Evolutionary conservation across 1,140 invertebrate species (phyloP), one percentile per base, ranked within the genome.

Genomic region (Panagrolaimus sp.): DNA sequence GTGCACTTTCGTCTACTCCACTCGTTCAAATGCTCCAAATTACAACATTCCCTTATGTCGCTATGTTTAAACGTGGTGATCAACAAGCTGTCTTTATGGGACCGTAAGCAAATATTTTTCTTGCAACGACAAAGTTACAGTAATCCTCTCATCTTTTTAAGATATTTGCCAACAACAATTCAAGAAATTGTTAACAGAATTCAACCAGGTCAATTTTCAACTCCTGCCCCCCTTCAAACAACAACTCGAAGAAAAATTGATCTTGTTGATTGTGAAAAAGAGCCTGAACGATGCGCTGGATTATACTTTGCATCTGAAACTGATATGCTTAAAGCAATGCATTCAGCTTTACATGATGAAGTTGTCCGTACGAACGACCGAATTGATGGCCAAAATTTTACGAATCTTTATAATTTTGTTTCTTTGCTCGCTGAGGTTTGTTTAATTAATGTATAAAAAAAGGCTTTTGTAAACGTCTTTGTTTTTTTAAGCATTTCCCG

Each of bases 301-400:
- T 46, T 82, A 63, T 82, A 83, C 69, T 82, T 75, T 71, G 80
- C 76, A 12, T 82, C 80, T 12, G 80, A 82, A 48, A 83, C 80
- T 9, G 80, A 82, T 52, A 79, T 82, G 79, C 72, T 82, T 15
- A 82, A 82, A 67, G 77, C 80, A 10, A 73, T 82, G 81, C 46
- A 71, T 21, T 66, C 64, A 48, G 78, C 78, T 10, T 62, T 80
- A 32, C 67, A 74, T 43, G 80, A 80, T 68, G 80, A 83, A 71
- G 78, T 79, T 26, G 71, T 70, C 43, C 68, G 79, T 6, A 46
- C 71, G 21, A 72, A 72, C 44, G 72, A 72, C 21, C 66, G 66
- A 14, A 76, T 82, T 48, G 48, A 69, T 44, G 80, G 79, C 43
- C 55, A 75, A 10, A 79, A 78, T 55, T 83, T 82, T 68, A 78